Conservation (phyloP, 2,888 invertebrate genomes). For the Heliconius hortense region DNA sequence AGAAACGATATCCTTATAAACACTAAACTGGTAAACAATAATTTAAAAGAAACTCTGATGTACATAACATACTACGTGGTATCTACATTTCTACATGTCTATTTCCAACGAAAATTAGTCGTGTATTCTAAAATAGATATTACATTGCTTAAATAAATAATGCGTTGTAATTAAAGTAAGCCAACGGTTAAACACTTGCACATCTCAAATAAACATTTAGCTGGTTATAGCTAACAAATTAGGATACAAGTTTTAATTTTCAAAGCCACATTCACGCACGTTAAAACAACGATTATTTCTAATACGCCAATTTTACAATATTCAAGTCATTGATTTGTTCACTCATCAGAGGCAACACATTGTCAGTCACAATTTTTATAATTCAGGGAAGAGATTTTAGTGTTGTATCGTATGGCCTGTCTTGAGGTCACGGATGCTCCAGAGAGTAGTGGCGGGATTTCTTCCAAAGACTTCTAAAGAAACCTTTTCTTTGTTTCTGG, state of each 20-base stretch:
- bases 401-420: constrained; percentile 42
- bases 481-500: constrained; percentile 91
- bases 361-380: constrained; percentile 32
- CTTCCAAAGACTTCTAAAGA: constrained; percentile 95
- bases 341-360: constrained; percentile 24
- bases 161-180: constrained; percentile 52
- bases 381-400: constrained; percentile 46
- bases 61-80: constrained; percentile 59
- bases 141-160: constrained; percentile 68
- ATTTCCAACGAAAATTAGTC: constrained; percentile 53
- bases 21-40: constrained; percentile 38
- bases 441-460: constrained; percentile 92
- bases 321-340: constrained; percentile 32
- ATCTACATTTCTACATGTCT: constrained; percentile 79
- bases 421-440: constrained; percentile 88
- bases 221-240: constrained; percentile 37
- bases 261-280: constrained; percentile 49
- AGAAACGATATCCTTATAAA: constrained; percentile 30
- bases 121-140: constrained; percentile 57
- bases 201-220: constrained; percentile 36
- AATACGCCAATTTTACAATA: constrained; percentile 35
- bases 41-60: constrained; percentile 44
- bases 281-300: constrained; percentile 39
- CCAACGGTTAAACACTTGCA: constrained; percentile 56
- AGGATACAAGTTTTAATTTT: constrained; percentile 39